phyloP scores from a whole-genome alignment of 2,113 vertebrate genomes.

The Aviceda subcristata region DNA sequence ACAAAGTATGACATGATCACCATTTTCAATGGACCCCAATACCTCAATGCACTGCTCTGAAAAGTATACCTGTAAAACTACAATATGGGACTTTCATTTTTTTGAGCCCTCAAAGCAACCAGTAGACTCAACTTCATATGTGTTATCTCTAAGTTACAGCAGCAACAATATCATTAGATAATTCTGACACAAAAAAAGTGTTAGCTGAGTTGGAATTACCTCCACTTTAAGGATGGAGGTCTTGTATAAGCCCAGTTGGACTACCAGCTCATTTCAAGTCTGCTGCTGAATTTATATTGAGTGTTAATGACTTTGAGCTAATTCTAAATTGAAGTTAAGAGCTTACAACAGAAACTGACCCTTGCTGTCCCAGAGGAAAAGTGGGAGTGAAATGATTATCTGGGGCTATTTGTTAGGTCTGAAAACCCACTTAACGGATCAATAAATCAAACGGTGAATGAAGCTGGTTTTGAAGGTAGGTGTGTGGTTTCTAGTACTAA shows the following conservation, averaged over 20 bases:
- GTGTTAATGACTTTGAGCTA: slow-evolving; percentile 33
- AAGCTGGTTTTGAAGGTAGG: neutral
- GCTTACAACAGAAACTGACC: neutral
- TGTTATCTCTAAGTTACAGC: neutral
- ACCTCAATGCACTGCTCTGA: neutral
- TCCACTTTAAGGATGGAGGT: neutral
- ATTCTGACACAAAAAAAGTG: neutral
- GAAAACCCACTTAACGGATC: neutral
- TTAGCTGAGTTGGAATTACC: neutral
- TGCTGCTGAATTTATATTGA: neutral
- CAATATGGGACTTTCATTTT: neutral
- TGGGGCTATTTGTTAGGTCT: neutral
- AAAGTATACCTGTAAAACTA: neutral
- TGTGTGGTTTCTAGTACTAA: neutral
- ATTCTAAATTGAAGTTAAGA: slow-evolving; percentile 16
- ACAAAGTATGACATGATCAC: neutral
- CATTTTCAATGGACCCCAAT: neutral
- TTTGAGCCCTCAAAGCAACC: neutral
- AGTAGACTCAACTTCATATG: neutral
- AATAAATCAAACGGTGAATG: slow-evolving; percentile 17
- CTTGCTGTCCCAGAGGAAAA: neutral
- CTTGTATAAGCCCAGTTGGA: neutral
- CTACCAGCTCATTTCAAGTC: neutral
- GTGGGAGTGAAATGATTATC: neutral
- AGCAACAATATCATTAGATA: neutral